Base-by-base conservation (phyloP, 2,113 vertebrate species). In the Xiphophorus couchianus region DNA sequence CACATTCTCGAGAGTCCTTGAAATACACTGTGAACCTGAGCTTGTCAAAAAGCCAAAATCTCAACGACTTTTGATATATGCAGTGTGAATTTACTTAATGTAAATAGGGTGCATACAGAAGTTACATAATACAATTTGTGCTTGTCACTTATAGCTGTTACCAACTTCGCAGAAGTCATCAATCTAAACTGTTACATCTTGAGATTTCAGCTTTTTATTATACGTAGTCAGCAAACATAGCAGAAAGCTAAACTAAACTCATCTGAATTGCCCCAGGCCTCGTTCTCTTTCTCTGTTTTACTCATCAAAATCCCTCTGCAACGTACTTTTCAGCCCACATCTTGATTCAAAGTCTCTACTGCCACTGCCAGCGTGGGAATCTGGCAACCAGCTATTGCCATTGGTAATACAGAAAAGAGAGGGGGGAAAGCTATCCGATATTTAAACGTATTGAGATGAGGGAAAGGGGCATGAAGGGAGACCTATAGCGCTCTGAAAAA, bases 301-400 rank as follows among this genome's bases (percentile, higher is more conserved):
- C 51, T 44, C 66, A 30, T 73, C 72, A 67, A 28, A 58, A 61
- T 30, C 61, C 69, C 31, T 66, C 30, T 54, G 44, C 63, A 33
- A 61, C 0, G 13, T 28, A 14, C 51, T 60, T 69, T 60, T 51
- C 27, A 44, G 33, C 9, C 63, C 42, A 66, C 63, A 58, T 74
- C 72, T 69, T 73, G 3, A 10, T 66, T 77, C 15, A 48, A 64
- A 68, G 62, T 42, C 66, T 71, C 39, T 30, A 33, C 51, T 62
- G 33, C 61, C 35, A 75, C 27, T 54, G 74, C 17, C 70, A 68
- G n/a, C 12, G 62, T 29, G n/a, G 6, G 58, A 39, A 68, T 29
- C 82, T 19, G 37, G 12, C 33, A 28, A 42, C 70, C 14, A 63
- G 7, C 62, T 63, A 4, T 12, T 30, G 7, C 61, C 14, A 22